phyloP scores from a whole-genome alignment of 92 coral and sea anemone genomes.

The Pocillopora grandis region DNA sequence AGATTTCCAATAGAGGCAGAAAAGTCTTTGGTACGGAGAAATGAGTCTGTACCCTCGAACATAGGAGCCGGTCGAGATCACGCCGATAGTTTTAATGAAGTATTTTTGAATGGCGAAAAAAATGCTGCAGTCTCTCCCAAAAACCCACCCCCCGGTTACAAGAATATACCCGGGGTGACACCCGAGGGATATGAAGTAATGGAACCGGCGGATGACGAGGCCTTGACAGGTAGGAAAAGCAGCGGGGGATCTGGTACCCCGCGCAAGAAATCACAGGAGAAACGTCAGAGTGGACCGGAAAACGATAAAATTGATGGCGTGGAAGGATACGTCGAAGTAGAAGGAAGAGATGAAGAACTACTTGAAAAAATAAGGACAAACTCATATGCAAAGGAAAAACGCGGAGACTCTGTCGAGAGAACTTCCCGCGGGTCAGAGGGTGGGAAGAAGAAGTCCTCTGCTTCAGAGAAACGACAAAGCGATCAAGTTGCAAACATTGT shows the following conservation, averaged over 20 bases:
- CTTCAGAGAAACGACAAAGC: slow-evolving; percentile 22
- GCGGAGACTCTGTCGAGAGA: neutral
- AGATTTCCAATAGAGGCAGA: slow-evolving; percentile 4
- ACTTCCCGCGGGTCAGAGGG: slow-evolving; percentile 19
- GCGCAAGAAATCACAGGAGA: slow-evolving; percentile 32
- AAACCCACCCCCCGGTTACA: slow-evolving; percentile 51
- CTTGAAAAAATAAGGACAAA: slow-evolving; percentile 51
- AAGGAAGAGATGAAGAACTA: slow-evolving; percentile 53
- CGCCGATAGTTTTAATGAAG: slow-evolving; percentile 16
- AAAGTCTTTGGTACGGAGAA: slow-evolving; percentile 16
- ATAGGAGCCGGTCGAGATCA: slow-evolving; percentile 1
- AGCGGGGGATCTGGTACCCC: slow-evolving; percentile 31
- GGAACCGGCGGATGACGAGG: slow-evolving; percentile 44
- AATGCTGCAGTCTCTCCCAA: neutral
- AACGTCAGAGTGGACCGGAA: slow-evolving; percentile 10
- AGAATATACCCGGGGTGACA: slow-evolving; percentile 60
- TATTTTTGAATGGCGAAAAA: slow-evolving; percentile 10
- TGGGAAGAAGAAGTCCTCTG: slow-evolving; percentile 18
- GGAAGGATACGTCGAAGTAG: slow-evolving; percentile 67
- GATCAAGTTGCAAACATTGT: slow-evolving; percentile 1
- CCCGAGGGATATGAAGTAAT: slow-evolving; percentile 75
- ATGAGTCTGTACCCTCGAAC: slow-evolving; percentile 17
- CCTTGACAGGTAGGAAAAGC: slow-evolving; percentile 9
- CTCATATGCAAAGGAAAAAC: slow-evolving; percentile 20
- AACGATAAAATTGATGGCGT: slow-evolving; percentile 6